Conservation (phyloP, 2,113 vertebrate genomes). For the Phycodurus eques region DNA sequence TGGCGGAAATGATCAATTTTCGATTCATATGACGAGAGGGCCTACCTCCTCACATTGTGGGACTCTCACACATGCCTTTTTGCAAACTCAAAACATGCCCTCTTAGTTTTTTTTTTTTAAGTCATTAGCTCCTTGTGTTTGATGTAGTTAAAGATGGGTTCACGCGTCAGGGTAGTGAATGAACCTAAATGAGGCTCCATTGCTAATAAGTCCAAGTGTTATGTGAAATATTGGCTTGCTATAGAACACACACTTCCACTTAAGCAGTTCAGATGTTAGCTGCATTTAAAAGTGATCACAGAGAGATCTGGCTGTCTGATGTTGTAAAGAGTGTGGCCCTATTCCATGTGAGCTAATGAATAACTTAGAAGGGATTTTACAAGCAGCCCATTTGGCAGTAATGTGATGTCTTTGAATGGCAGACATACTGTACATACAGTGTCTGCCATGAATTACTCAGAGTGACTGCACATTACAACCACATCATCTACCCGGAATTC, state of each 20-base stretch:
- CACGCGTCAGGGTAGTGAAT: no score
- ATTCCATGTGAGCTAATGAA: conserved; percentile 13
- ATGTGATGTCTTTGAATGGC: conserved; percentile 13
- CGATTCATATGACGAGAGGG: no score
- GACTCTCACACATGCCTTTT: no score
- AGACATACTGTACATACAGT: not conserved
- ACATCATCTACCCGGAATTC: conserved; percentile 18
- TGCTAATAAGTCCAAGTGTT: no score
- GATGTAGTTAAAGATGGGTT: no score
- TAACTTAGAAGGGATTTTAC: conserved; percentile 17
- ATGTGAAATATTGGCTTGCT: no score
- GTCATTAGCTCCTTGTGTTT: no score
- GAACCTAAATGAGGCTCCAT: no score
- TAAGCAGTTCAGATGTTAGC: not conserved
- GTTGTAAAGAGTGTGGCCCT: not conserved
- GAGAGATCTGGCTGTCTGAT: not conserved
- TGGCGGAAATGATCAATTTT: no score
- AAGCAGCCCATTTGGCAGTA: not conserved
- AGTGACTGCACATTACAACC: conserved; percentile 30
- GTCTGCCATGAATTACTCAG: conserved; percentile 27
- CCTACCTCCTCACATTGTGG: no score
- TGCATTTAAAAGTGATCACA: not conserved
- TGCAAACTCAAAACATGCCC: no score
- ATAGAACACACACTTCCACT: not conserved
- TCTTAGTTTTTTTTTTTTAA: no score